These are phyloP conservation scores for Alligator mississippiensis DNA, from an alignment of 2,113 vertebrate species.

Conservation along the genomic window DNA sequence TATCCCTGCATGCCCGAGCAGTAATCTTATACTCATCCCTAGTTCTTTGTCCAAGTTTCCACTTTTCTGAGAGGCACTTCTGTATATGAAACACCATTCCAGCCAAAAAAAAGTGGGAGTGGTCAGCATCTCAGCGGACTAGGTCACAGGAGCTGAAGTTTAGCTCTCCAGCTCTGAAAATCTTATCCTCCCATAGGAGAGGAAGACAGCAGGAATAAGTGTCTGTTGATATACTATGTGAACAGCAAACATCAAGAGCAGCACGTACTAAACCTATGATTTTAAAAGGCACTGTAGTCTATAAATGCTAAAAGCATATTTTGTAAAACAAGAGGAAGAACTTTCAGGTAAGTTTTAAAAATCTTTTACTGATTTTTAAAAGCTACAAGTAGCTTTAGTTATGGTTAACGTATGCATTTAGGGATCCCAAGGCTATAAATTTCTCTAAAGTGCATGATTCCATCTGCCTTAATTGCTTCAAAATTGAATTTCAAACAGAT, in stretches of 20 bases:
- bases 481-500: not conserved
- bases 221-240: not conserved
- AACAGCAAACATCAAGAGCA: not conserved
- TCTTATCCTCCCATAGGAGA: not conserved
- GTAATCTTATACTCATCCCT: no score
- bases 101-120: not conserved
- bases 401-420: not conserved
- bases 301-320: not conserved
- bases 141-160: not conserved
- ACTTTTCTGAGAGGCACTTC: no score
- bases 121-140: not conserved
- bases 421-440: not conserved
- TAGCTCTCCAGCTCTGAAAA: not conserved
- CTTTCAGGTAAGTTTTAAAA: not conserved
- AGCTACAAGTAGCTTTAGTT: not conserved
- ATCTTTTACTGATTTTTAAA: not conserved
- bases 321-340: not conserved
- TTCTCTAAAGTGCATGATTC: not conserved
- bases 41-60: no score
- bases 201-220: not conserved
- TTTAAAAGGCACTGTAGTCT: not conserved
- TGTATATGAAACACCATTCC: not conserved
- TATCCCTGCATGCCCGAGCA: no score
- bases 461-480: not conserved
- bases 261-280: not conserved